Base-by-base conservation (phyloP, 1,140 invertebrate species). In the Pogonomyrmex californicus region DNA sequence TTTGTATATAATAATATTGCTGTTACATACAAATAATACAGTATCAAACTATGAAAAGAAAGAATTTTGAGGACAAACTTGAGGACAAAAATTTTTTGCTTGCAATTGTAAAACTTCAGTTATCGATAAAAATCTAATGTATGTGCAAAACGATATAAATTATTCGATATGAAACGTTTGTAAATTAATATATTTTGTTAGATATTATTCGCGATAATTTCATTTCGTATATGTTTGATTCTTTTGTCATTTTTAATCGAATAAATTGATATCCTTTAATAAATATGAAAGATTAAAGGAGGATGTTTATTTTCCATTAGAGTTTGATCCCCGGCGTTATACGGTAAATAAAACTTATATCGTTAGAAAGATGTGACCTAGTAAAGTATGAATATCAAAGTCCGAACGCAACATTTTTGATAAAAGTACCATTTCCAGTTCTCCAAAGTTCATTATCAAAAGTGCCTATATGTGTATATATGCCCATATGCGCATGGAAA, bases 201-300 rank as follows among this genome's bases (percentile, higher is more conserved):
- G 44, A 36, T 68, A 75, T 79, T 86, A 60, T 51, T 44, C 10
- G 49, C 17, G n/a, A 76, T 76, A 87, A 5, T 75, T 54, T 58
- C 30, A 47, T 23, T 36, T 71, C 65, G 58, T 36, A 41, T n/a
- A 33, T 47, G 10, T 66, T 79, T 63, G n/a, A 81, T 41, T 54
- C 2, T 54, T 47, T 70, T 12, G 5, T 83, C 60, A 54, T 10
- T n/a, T 51, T 6, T 63, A 10, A 49, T 82, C 4, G n/a, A 79
- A 77, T 87, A 44, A 87, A 85, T 1, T 36, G 51, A 36, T 33
- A 86, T 65, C 56, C 38, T 85, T 60, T 65, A 36, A 71, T 71
- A 79, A 60, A 87, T 44, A 73, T 0, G 7, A 30, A 82, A 12
- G n/a, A 30, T 79, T 23, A 33, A 54, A 63, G 23, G 23, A 23